These are phyloP conservation scores for Diplosoma virens DNA, from an alignment of 23 tunicate genomes.

Conservation along the genomic window DNA sequence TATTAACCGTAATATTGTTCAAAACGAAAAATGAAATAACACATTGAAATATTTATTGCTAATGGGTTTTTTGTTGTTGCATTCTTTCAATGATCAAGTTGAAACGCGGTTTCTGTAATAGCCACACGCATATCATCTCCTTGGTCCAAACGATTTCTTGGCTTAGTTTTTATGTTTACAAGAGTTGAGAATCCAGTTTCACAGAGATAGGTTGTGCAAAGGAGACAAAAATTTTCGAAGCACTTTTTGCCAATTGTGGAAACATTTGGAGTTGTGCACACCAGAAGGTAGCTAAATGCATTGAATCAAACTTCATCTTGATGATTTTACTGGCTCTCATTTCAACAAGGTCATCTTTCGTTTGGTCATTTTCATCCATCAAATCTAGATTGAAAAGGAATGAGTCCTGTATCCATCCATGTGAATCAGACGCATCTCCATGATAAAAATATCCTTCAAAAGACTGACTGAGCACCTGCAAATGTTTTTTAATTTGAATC, in stretches of 20 bases:
- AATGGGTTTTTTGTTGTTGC: slow-evolving; percentile 28
- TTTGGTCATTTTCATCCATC: slow-evolving; percentile 19
- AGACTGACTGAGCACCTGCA: slow-evolving; percentile 34
- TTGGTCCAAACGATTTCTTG: slow-evolving; percentile 28
- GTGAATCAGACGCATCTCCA: slow-evolving; percentile 15
- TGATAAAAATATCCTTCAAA: slow-evolving; percentile 16
- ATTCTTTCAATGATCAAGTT: slow-evolving; percentile 10
- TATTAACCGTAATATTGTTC: slow-evolving; percentile 10
- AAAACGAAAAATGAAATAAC: slow-evolving; percentile 6
- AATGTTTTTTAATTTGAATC: slow-evolving; percentile 15
- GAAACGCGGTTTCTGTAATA: slow-evolving; percentile 19
- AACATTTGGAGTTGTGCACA: slow-evolving; percentile 26
- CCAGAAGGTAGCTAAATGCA: slow-evolving; percentile 23
- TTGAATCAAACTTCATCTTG: slow-evolving; percentile 21
- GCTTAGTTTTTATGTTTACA: slow-evolving; percentile 18
- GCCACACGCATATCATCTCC: slow-evolving; percentile 20
- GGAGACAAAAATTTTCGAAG: slow-evolving; percentile 1
- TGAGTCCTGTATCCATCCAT: slow-evolving; percentile 16
- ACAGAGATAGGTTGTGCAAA: slow-evolving; percentile 25
- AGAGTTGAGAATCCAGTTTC: slow-evolving; percentile 29
- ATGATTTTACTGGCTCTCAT: slow-evolving; percentile 10
- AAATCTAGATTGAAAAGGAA: slow-evolving; percentile 12
- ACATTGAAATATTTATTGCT: slow-evolving; percentile 18
- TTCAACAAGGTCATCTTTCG: slow-evolving; percentile 21
- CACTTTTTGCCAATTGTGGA: slow-evolving; percentile 11